These are phyloP conservation scores for Saxidomus purpurata DNA, from an alignment of 1,140 invertebrate species.

Conservation along the genomic window DNA sequence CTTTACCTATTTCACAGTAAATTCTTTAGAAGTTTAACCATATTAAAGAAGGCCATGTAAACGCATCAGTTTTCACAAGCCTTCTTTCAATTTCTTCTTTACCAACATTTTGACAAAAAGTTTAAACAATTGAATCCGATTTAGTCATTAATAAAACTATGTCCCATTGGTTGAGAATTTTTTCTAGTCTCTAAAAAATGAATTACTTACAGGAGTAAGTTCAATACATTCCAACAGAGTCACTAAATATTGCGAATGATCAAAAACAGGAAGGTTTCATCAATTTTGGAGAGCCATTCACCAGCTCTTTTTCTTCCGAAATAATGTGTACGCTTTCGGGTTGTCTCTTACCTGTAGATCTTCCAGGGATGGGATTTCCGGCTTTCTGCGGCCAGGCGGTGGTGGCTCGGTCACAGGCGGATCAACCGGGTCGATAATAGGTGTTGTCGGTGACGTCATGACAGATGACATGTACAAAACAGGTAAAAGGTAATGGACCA, in stretches of 20 bases:
- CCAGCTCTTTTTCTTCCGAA: neutral
- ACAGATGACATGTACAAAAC: neutral
- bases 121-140: too few species aligned
- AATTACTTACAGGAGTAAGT: neutral
- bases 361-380: conserved; percentile 11
- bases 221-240: too few species aligned
- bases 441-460: neutral
- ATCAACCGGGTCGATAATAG: neutral
- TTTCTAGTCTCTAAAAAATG: too few species aligned
- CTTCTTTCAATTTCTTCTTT: neutral
- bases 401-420: neutral
- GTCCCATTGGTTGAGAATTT: too few species aligned
- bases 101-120: neutral
- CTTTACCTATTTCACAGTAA: neutral
- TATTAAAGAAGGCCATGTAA: too few species aligned
- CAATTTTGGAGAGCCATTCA: too few species aligned
- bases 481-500: neutral
- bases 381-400: neutral
- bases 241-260: neutral
- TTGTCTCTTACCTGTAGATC: neutral
- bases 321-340: neutral
- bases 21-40: neutral
- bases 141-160: too few species aligned
- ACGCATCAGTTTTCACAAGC: neutral
- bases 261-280: too few species aligned